Conservation (phyloP, 2,888 invertebrate species). For the Corythucha ciliata region DNA sequence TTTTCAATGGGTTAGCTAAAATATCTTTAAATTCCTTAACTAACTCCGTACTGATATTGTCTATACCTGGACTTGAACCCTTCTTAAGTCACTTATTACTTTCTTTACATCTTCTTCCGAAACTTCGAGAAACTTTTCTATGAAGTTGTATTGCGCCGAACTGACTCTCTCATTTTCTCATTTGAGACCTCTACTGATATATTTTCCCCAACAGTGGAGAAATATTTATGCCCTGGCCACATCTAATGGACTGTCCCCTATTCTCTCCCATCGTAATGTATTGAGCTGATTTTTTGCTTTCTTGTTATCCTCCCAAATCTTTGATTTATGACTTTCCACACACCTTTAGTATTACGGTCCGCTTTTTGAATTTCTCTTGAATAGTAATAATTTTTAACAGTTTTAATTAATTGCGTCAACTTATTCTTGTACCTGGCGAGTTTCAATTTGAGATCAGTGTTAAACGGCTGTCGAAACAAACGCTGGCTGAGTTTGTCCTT, state of each 20-base stretch:
- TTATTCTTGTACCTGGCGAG: conserved; percentile 9
- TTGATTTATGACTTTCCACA: no score
- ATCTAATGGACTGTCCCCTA: conserved; percentile 3
- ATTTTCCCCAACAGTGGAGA: conserved; percentile 14
- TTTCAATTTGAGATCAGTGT: conserved; percentile 4
- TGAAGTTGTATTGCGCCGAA: conserved; percentile 11
- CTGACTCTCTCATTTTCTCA: conserved; percentile 3
- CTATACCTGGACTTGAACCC: no score
- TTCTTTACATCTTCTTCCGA: conserved; percentile 8
- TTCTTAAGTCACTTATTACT: conserved; percentile 7
- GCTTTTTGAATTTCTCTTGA: no score
- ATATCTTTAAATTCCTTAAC: conserved; percentile 13
- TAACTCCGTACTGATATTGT: not conserved
- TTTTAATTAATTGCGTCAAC: conserved; percentile 3
- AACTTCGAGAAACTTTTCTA: conserved; percentile 4
- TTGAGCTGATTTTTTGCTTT: no score
- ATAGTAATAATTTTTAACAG: no score
- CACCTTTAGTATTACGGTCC: no score
- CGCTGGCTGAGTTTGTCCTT: conserved; percentile 5
- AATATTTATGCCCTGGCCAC: conserved; percentile 8
- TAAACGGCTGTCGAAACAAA: conserved; percentile 5
- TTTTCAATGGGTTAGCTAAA: not conserved
- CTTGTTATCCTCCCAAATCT: no score
- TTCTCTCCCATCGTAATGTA: no score
- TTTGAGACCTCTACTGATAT: not conserved